phyloP scores from a whole-genome alignment of 2,888 invertebrate species.

The Tenodera sinensis region DNA sequence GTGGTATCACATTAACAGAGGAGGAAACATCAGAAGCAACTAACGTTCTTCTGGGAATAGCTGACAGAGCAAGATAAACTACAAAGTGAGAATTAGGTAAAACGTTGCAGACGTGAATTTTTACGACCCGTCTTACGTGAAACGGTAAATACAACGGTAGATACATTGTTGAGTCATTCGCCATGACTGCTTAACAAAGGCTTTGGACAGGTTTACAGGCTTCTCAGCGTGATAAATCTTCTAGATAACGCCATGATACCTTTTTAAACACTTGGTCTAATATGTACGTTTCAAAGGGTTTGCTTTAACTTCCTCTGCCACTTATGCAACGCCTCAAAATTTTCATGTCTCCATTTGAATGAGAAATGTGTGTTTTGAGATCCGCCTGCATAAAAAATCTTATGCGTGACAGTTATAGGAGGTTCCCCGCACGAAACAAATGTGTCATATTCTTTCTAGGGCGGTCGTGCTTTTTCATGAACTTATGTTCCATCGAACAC shows the following conservation, averaged over 20 bases:
- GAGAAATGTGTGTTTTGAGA: too few species aligned
- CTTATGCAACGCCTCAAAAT: too few species aligned
- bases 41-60: not conserved
- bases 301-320: too few species aligned
- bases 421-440: too few species aligned
- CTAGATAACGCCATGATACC: not conserved
- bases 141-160: not conserved
- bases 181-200: not conserved
- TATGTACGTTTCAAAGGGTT: too few species aligned
- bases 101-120: not conserved
- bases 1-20: not conserved
- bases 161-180: not conserved
- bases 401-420: too few species aligned
- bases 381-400: too few species aligned
- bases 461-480: too few species aligned
- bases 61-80: not conserved
- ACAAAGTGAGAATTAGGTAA: not conserved
- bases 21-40: not conserved
- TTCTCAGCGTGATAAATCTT: not conserved
- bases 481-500: too few species aligned
- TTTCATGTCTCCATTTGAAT: too few species aligned
- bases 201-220: not conserved
- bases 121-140: not conserved
- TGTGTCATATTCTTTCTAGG: too few species aligned
- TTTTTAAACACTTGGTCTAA: too few species aligned